A percentile compares a stretch with the other conserved stretches of the same genome.
Conservation (phyloP, 2,797 vertebrate genomes). For the Poecilia gillii region DNA sequence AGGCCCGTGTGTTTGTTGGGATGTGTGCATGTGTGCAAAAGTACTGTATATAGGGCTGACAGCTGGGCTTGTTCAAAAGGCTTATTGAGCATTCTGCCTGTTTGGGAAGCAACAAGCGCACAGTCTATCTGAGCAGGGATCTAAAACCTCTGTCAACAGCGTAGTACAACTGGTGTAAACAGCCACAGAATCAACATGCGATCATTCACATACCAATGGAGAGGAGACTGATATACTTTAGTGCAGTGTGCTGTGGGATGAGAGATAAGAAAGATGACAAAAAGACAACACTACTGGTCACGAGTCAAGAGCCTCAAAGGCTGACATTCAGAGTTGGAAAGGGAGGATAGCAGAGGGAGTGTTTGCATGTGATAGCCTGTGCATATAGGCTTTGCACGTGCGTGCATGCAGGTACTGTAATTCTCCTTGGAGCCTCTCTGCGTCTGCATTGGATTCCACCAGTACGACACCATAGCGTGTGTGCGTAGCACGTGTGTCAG, state of each 20-base stretch:
- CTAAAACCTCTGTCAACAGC: constrained; percentile 81
- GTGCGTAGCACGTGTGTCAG: constrained; percentile 62
- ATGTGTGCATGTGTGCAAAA: constrained; percentile 36
- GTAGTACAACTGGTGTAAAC: constrained; percentile 76
- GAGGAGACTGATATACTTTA: constrained; percentile 46
- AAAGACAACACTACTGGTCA: constrained; percentile 37
- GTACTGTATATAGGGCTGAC: constrained; percentile 73
- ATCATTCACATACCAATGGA: constrained; percentile 62
- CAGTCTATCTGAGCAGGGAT: constrained; percentile 77
- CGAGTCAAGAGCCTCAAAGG: constrained; percentile 36
- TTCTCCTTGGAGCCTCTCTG: not conserved
- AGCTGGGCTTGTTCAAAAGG: constrained; percentile 82
- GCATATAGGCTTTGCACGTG: constrained; percentile 17
- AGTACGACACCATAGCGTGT: constrained; percentile 29
- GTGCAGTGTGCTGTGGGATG: constrained; percentile 31
- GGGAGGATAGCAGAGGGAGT: constrained; percentile 4
- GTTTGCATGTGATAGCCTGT: constrained; percentile 17
- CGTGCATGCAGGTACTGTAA: constrained; percentile 26
- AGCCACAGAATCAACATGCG: constrained; percentile 73
- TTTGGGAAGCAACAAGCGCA: constrained; percentile 76
- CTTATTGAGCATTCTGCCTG: constrained; percentile 79
- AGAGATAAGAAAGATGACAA: constrained; percentile 41
- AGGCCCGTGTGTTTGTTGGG: constrained; percentile 47
- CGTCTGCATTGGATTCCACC: constrained; percentile 23
- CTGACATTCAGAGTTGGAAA: constrained; percentile 10